phyloP scores from a whole-genome alignment of 2,888 invertebrate genomes.

The Holacanthella duospinosa region DNA sequence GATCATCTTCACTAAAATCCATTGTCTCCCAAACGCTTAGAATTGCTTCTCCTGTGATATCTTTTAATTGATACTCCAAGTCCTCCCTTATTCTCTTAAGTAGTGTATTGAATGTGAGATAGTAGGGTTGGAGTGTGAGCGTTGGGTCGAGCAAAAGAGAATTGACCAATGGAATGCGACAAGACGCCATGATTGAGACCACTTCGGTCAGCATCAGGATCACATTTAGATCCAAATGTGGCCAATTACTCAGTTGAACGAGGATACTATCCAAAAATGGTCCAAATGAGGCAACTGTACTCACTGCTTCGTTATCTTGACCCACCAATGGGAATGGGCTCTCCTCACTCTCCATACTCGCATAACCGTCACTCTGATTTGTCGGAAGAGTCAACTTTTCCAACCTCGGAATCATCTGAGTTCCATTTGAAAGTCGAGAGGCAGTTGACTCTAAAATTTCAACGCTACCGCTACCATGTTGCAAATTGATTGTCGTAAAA shows the following conservation, averaged over 20 bases:
- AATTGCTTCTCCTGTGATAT: constrained; percentile 14
- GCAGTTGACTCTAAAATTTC: not conserved
- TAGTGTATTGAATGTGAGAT: constrained; percentile 28
- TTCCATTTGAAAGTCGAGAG: not conserved
- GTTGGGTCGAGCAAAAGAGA: constrained; percentile 30
- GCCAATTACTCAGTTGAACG: constrained; percentile 25
- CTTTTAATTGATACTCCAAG: constrained; percentile 23
- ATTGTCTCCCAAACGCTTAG: constrained; percentile 21
- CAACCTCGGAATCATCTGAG: not conserved
- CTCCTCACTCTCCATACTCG: constrained; percentile 20
- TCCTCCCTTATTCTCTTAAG: constrained; percentile 32
- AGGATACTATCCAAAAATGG: constrained; percentile 33
- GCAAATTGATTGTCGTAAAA: not conserved
- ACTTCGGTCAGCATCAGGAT: constrained; percentile 32
- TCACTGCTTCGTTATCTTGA: not conserved
- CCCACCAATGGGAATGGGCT: constrained; percentile 2
- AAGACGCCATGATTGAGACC: constrained; percentile 26
- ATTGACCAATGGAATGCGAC: constrained; percentile 31
- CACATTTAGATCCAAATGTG: constrained; percentile 25
- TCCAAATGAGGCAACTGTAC: constrained; percentile 25
- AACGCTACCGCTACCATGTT: not conserved
- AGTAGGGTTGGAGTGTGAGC: constrained; percentile 35
- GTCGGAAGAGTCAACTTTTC: not conserved
- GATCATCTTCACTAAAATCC: not conserved
- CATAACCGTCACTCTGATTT: constrained; percentile 28